Conservation (phyloP, 2,797 vertebrate genomes). For the Borostomias antarcticus region DNA sequence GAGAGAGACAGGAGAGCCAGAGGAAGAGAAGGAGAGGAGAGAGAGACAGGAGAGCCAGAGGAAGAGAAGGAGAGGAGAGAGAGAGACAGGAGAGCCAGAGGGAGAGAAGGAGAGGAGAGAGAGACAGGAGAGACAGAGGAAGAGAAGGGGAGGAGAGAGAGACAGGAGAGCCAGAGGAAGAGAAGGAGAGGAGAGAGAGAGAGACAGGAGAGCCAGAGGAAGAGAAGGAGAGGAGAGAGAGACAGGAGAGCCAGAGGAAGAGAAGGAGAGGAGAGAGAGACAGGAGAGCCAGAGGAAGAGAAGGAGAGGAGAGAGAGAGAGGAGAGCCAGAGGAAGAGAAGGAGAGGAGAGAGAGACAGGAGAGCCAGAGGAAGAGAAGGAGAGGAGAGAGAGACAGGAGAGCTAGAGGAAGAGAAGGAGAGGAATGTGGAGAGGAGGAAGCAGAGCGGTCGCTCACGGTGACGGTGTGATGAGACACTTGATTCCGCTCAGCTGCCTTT, state of each 20-base stretch:
- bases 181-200: slow-evolving; percentile 2
- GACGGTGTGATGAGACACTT: slow-evolving; percentile 35
- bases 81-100: not conserved
- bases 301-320: not conserved
- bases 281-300: slow-evolving; percentile 5
- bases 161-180: not conserved
- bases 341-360: slow-evolving; percentile 23
- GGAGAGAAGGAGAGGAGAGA: too few relatives aligned
- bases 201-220: not conserved
- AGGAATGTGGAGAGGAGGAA: not conserved
- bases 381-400: not conserved
- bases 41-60: not conserved
- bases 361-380: not conserved
- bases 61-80: not conserved
- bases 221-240: not conserved
- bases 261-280: not conserved
- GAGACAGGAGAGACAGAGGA: not conserved
- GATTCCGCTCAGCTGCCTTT: slow-evolving; percentile 35
- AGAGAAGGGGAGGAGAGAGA: slow-evolving; percentile 1
- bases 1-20: not conserved
- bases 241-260: not conserved
- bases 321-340: not conserved
- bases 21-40: slow-evolving; percentile 7
- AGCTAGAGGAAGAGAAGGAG: not conserved
- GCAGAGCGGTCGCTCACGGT: not conserved